A percentile compares a stretch with the other conserved stretches of the same genome.
Conservation (phyloP, 2,797 vertebrate species). For the Hapalemur alaotrensis region DNA sequence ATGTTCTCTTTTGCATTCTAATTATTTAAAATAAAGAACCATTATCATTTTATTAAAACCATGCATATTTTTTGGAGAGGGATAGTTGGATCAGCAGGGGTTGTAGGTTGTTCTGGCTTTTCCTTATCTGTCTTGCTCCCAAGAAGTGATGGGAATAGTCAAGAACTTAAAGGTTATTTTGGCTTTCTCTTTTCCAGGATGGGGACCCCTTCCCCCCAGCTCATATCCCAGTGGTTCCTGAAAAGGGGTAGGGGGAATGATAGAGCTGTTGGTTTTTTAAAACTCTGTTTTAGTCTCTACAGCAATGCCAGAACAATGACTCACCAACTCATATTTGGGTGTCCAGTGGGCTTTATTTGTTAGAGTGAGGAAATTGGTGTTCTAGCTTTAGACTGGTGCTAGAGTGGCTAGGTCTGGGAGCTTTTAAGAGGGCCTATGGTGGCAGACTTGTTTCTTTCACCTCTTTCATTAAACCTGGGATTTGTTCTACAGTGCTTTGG, state of each 20-base stretch:
- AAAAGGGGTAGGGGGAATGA: neutral
- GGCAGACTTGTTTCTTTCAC: neutral
- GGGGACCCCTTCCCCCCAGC: neutral
- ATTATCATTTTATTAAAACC: constrained; percentile 24
- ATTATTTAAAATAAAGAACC: neutral
- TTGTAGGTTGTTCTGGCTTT: neutral
- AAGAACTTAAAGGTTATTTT: neutral
- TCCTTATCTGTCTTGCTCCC: neutral
- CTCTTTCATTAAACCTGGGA: neutral
- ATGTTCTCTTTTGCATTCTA: neutral
- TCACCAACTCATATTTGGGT: neutral
- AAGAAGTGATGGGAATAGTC: neutral
- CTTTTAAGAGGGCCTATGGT: neutral
- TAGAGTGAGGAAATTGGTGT: neutral
- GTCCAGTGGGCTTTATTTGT: neutral
- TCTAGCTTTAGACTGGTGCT: neutral
- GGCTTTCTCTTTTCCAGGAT: neutral
- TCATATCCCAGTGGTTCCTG: neutral
- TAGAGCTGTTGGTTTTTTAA: neutral
- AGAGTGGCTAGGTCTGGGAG: neutral
- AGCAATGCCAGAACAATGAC: neutral
- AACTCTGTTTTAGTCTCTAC: neutral
- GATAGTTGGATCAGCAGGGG: neutral
- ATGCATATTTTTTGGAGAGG: neutral
- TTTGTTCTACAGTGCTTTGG: neutral